These are phyloP conservation scores for Plotosus lineatus DNA, from an alignment of 2,113 vertebrate species.

Conservation along the genomic window DNA sequence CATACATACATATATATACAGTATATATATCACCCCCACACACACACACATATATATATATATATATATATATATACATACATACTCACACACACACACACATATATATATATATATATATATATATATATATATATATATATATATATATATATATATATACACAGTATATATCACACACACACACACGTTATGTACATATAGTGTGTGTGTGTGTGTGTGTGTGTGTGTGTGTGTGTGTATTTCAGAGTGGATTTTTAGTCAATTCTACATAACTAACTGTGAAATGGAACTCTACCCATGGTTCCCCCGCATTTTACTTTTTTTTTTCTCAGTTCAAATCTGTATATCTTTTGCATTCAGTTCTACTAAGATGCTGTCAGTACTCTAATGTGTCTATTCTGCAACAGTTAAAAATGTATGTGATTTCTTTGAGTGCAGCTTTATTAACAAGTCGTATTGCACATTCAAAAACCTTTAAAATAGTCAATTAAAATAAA, in stretches of 20 bases:
- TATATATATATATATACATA: background rate
- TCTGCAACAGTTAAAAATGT: too few relatives aligned
- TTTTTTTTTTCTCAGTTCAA: background rate
- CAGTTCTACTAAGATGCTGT: background rate
- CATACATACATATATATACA: background rate
- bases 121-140: background rate
- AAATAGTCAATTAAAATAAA: background rate
- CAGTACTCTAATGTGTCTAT: too few relatives aligned
- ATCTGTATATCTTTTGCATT: background rate
- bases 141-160: background rate
- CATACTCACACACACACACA: background rate
- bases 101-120: background rate
- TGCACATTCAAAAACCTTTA: conserved; percentile 6
- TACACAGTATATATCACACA: background rate
- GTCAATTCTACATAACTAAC: background rate
- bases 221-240: background rate
- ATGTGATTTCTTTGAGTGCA: background rate
- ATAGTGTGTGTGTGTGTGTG: background rate
- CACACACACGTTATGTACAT: background rate
- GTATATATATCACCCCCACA: background rate
- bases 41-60: background rate
- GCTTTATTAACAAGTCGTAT: background rate
- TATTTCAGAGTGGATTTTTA: background rate
- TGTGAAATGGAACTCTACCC: too few relatives aligned
- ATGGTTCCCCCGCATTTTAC: background rate